Evolutionary conservation across 2,797 vertebrate genomes (phyloP).

Genomic region (Pyrocephalus nanus): DNA sequence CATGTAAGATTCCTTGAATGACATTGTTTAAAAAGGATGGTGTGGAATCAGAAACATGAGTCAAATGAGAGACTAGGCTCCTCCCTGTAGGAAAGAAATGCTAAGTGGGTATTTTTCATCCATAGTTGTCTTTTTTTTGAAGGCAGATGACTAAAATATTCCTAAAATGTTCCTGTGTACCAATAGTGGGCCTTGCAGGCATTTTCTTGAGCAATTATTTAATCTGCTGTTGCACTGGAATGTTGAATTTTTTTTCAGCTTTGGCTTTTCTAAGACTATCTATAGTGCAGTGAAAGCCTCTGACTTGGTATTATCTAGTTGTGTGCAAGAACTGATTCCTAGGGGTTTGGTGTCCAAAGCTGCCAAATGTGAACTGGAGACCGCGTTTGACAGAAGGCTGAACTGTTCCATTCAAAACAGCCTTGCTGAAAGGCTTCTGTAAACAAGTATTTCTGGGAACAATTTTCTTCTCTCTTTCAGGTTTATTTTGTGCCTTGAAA

Average conservation of each 20-base stretch:
- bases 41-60: constrained; percentile 58
- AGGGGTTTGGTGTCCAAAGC: neutral
- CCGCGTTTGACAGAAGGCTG: neutral
- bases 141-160: constrained; percentile 14
- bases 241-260: neutral
- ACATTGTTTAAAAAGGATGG: neutral
- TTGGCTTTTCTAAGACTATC: neutral
- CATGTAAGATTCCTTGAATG: constrained; percentile 20
- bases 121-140: neutral
- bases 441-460: neutral
- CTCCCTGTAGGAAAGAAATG: constrained; percentile 29
- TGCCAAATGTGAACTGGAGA: neutral
- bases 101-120: constrained; percentile 21
- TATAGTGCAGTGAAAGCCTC: neutral
- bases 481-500: neutral
- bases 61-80: neutral
- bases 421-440: neutral
- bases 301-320: neutral
- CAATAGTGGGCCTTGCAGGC: neutral
- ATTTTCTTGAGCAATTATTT: constrained; percentile 38
- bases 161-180: constrained; percentile 14
- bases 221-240: neutral
- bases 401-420: neutral
- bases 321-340: neutral
- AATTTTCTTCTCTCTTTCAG: neutral